Conservation (phyloP, 1,140 invertebrate genomes). For the Drosophila lini region DNA sequence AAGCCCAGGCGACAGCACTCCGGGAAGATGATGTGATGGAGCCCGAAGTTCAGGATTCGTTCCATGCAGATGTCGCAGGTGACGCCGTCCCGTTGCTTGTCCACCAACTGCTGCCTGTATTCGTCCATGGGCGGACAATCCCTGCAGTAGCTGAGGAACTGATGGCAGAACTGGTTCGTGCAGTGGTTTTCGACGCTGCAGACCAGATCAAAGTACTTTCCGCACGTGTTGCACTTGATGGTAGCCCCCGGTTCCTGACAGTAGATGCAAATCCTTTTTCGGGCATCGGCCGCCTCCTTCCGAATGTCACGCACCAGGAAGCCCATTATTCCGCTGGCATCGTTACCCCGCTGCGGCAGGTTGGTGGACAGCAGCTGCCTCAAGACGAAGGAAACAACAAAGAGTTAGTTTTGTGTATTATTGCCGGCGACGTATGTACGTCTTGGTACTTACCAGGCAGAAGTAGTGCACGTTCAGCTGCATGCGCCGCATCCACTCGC, state of each 20-base stretch:
- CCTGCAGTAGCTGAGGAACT: constrained; percentile 53
- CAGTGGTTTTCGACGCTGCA: constrained; percentile 44
- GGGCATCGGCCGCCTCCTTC: constrained; percentile 32
- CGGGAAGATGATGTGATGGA: constrained; percentile 28
- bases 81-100: constrained; percentile 6
- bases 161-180: constrained; percentile 37
- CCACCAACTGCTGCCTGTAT: constrained; percentile 24
- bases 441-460: constrained; percentile 57
- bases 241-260: constrained; percentile 46
- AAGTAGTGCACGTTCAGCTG: constrained; percentile 67
- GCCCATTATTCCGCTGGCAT: constrained; percentile 65
- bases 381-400: background rate
- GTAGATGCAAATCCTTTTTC: constrained; percentile 40
- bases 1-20: constrained; percentile 72
- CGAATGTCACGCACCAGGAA: constrained; percentile 71
- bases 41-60: constrained; percentile 9
- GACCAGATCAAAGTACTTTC: constrained; percentile 46
- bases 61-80: constrained; percentile 60
- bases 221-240: constrained; percentile 55
- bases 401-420: background rate
- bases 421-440: background rate
- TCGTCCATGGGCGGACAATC: constrained; percentile 50
- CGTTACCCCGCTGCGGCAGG: constrained; percentile 60
- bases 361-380: constrained; percentile 64
- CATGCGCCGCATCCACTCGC: constrained; percentile 63